Percentiles rank a stretch among this genome's conserved stretches.
phyloP scores from a whole-genome alignment of 2,797 vertebrate genomes.

The Buceros bicornis region DNA sequence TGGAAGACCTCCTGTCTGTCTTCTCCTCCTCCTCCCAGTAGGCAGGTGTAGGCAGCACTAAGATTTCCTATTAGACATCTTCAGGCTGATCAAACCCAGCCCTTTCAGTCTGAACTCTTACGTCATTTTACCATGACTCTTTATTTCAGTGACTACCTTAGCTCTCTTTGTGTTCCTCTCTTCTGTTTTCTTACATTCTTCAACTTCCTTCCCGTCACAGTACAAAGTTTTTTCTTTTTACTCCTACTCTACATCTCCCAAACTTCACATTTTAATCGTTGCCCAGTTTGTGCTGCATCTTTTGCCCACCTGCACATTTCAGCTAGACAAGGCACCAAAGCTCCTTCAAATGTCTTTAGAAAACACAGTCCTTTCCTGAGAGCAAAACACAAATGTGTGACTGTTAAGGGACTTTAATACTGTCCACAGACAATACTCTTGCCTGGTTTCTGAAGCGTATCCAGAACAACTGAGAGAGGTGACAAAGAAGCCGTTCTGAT shows the following conservation, averaged over 20 bases:
- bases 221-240: not conserved
- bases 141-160: not conserved
- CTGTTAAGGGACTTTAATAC: not conserved
- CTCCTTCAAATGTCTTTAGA: not conserved
- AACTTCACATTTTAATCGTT: not conserved
- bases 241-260: not conserved
- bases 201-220: not conserved
- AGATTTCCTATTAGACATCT: not conserved
- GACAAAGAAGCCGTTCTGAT: slow-evolving; percentile 4
- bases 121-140: not conserved
- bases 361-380: not conserved
- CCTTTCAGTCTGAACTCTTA: not conserved
- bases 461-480: not conserved
- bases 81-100: not conserved
- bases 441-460: not conserved
- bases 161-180: not conserved
- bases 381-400: not conserved
- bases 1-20: not conserved
- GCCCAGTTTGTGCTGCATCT: not conserved
- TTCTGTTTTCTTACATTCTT: not conserved
- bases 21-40: not conserved
- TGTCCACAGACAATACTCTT: not conserved
- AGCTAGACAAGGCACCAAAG: not conserved
- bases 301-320: not conserved
- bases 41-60: not conserved